phyloP scores from a whole-genome alignment of 1,140 invertebrate species.

The Hypsibius dujardini region DNA sequence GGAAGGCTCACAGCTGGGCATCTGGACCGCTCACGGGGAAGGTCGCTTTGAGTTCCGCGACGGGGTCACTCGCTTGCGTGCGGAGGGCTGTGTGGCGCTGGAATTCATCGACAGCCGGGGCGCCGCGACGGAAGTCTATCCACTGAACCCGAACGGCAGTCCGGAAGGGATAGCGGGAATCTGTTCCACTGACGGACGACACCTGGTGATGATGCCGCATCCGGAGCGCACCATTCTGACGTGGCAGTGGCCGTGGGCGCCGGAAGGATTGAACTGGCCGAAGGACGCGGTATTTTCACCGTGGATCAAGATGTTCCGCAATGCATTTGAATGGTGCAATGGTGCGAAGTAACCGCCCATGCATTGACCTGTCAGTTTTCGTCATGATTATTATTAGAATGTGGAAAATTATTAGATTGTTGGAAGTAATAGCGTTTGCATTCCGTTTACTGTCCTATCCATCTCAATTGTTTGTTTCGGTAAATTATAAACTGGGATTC shows the following conservation, averaged over 20 bases:
- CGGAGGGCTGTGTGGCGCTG: conserved; percentile 49
- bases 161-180: conserved; percentile 56
- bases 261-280: conserved; percentile 35
- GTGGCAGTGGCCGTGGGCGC: conserved; percentile 66
- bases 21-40: conserved; percentile 95
- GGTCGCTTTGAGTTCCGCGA: conserved; percentile 40
- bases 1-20: conserved; percentile 58
- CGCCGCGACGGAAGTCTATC: conserved; percentile 56
- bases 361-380: too few species aligned
- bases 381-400: too few species aligned
- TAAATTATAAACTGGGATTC: too few species aligned
- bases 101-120: conserved; percentile 65
- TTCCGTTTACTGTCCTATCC: too few species aligned
- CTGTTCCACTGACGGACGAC: conserved; percentile 68
- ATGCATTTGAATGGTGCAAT: conserved; percentile 64
- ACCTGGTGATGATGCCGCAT: conserved; percentile 96
- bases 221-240: conserved; percentile 68
- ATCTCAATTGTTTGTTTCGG: too few species aligned
- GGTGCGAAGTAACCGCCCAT: too few species aligned
- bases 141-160: conserved; percentile 84
- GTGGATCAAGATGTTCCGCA: conserved; percentile 76
- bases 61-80: conserved; percentile 36
- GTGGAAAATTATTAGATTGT: too few species aligned
- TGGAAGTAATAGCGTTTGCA: too few species aligned
- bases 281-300: conserved; percentile 46